These are phyloP conservation scores for Rostratula benghalensis DNA, from an alignment of 2,113 vertebrate species.

Conservation along the genomic window DNA sequence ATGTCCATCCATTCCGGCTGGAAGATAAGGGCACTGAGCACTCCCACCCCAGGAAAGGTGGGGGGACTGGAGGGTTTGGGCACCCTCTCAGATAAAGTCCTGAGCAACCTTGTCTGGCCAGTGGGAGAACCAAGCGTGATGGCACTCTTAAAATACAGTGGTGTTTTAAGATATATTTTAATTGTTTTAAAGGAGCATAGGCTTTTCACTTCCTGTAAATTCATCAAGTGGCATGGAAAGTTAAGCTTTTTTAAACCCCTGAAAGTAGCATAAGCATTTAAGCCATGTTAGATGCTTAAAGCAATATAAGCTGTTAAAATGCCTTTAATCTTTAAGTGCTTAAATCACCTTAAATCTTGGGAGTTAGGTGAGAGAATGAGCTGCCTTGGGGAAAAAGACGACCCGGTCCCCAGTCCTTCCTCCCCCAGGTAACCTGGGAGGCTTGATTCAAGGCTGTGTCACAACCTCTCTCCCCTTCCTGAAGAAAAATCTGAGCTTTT, in stretches of 20 bases:
- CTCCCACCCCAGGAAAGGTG: accelerated
- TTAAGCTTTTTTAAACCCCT: not conserved
- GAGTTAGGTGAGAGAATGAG: not conserved
- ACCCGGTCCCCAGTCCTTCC: too few species aligned
- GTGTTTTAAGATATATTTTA: not conserved
- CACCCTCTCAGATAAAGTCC: not conserved
- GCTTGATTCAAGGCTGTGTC: not conserved
- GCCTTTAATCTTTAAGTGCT: slow-evolving; percentile 7
- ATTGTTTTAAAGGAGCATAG: not conserved
- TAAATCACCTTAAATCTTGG: not conserved
- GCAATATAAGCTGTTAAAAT: not conserved
- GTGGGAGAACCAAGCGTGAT: not conserved
- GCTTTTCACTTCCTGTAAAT: not conserved
- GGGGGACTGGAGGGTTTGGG: not conserved
- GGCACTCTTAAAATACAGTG: not conserved
- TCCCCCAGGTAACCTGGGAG: not conserved
- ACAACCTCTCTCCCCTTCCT: not conserved
- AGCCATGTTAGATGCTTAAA: not conserved
- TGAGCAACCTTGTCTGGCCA: not conserved
- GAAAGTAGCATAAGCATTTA: not conserved
- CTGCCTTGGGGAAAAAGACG: not conserved
- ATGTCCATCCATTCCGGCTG: not conserved
- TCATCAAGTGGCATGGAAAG: not conserved
- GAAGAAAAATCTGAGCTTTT: not conserved
- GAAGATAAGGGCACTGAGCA: not conserved